Evolutionary conservation across 2,888 invertebrate species (phyloP).

Genomic region (Acronicta psi): DNA sequence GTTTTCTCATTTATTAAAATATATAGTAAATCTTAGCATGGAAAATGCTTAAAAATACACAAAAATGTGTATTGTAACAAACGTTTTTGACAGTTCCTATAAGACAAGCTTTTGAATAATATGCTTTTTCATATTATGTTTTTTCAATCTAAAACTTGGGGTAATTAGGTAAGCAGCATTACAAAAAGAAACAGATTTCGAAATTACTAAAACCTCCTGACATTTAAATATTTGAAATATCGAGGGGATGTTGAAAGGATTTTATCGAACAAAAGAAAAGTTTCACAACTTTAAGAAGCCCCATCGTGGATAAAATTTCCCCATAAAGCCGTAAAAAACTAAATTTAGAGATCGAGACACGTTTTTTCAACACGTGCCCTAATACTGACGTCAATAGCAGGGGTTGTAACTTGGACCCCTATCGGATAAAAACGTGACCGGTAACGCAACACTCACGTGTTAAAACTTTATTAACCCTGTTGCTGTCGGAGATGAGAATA

Average conservation of each 20-base stretch:
- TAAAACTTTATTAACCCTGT: slow-evolving; percentile 5
- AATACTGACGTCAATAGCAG: not conserved
- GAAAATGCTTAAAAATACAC: too few species aligned
- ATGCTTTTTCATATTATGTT: too few species aligned
- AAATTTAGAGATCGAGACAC: slow-evolving; percentile 1
- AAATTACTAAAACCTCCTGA: not conserved
- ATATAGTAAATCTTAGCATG: too few species aligned
- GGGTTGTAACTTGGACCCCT: slow-evolving; percentile 1
- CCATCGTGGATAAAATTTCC: not conserved
- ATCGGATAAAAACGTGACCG: slow-evolving; percentile 26
- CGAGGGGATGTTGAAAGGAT: not conserved
- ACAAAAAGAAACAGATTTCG: not conserved
- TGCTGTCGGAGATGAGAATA: not conserved
- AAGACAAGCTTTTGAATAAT: too few species aligned
- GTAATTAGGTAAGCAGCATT: too few species aligned
- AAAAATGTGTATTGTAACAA: too few species aligned
- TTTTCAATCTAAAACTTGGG: too few species aligned
- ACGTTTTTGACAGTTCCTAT: too few species aligned
- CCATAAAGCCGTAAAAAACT: not conserved
- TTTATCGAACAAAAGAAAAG: not conserved
- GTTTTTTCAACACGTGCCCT: slow-evolving; percentile 18
- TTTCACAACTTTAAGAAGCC: not conserved
- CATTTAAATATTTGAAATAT: too few species aligned
- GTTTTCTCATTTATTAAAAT: too few species aligned
- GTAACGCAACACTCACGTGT: slow-evolving; percentile 2